These are phyloP conservation scores for Pterobdella sp. DNA, from an alignment of 2,888 invertebrate genomes.

Conservation along the genomic window DNA sequence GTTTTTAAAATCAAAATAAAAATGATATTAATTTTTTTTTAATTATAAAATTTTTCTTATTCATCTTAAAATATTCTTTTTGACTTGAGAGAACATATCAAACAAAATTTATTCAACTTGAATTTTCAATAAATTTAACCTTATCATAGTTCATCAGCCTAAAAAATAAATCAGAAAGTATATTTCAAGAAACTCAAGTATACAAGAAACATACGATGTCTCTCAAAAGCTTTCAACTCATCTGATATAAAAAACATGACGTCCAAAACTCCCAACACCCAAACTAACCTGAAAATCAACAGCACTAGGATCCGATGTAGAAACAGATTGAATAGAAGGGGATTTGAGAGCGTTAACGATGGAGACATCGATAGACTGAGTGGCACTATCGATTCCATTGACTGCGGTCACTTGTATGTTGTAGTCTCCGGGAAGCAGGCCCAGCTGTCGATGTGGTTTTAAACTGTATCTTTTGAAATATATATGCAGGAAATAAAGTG, in stretches of 20 bases:
- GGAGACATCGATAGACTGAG: background rate
- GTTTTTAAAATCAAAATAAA: no score
- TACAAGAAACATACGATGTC: background rate
- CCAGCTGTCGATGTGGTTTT: constrained; percentile 4
- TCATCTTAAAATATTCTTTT: no score
- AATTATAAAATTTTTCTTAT: no score
- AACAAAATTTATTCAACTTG: background rate
- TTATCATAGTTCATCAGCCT: background rate
- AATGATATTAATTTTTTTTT: no score
- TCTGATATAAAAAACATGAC: background rate
- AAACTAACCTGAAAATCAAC: constrained; percentile 18
- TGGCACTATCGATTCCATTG: constrained; percentile 9
- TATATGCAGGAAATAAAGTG: no score
- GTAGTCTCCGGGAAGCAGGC: constrained; percentile 19
- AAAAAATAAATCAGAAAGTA: background rate
- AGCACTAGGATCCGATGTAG: background rate
- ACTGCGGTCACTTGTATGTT: constrained; percentile 7
- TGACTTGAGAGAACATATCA: no score
- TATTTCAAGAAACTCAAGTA: background rate
- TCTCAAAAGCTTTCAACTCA: background rate
- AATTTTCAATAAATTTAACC: background rate
- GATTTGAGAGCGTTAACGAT: background rate
- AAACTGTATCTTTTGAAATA: no score
- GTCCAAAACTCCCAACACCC: background rate
- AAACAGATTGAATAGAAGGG: background rate